Evolutionary conservation across 2,797 vertebrate genomes (phyloP), one percentile per base, ranked within the genome.

Genomic region (Gephyroberyx darwinii): DNA sequence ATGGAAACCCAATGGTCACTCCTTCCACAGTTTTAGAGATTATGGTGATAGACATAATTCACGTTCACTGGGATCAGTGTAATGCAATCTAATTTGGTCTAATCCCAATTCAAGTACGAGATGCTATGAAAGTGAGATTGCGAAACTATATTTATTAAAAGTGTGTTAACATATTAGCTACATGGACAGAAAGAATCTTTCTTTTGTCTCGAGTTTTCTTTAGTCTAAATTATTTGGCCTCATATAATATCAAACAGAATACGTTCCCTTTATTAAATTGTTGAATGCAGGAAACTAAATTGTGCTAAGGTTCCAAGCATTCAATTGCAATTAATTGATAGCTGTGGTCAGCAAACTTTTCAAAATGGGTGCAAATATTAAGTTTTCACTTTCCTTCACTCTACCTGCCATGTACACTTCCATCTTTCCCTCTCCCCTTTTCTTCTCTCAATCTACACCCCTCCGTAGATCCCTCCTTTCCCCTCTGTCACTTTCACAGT

Each of bases 401-500:
- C 81, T 84, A 88, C 87, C 89, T 90, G 88, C 70, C 83, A 84
- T 88, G 79, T 59, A 68, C 80, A 81, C 73, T 81, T 67, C 68
- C 78, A 75, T 80, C 72, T 73, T 69, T 75, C 72, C 57, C 75
- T 53, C 47, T 70, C 56, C 35, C 39, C 58, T 43, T 73, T 84
- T 68, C 6, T 30, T 54, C 63, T 69, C 26, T 19, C 73, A 58
- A 48, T 63, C 65, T 59, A 58, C 77, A 74, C 80, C 77, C 75
- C 75, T 85, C 76, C 37, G 2, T 59, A 61, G 76, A 74, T 80
- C 75, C 86, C 86, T 85, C 84, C 86, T 86, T 80, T 82, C 83
- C 88, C 90, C 89, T 92, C 91, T 93, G 88, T 92, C 91, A 93
- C 91, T 92, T 92, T 92, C 91, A 92, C 88, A 90, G 82, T 92